phyloP scores from a whole-genome alignment of 2,888 invertebrate genomes.

The Sarcophaga rosellei region DNA sequence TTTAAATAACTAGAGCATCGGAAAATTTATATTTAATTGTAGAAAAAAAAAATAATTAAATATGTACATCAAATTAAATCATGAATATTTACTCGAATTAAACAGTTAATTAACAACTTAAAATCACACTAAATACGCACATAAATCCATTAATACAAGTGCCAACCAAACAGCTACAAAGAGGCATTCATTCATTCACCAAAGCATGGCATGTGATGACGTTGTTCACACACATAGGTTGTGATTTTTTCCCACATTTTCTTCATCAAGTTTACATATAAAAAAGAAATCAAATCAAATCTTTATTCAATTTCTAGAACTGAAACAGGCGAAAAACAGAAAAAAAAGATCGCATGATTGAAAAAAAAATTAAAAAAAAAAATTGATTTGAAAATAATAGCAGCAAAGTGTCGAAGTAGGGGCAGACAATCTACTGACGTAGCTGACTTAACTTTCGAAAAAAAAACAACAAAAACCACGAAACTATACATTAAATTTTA shows the following conservation, averaged over 20 bases:
- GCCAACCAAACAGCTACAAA: too few species aligned
- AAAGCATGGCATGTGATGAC: slow-evolving; percentile 16
- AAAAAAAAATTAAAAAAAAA: slow-evolving; percentile 2
- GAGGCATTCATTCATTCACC: not conserved
- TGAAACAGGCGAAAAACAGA: not conserved
- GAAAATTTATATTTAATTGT: too few species aligned
- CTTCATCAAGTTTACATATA: not conserved
- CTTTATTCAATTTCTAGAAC: not conserved
- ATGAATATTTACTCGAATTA: not conserved
- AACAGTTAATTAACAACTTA: not conserved
- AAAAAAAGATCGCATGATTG: slow-evolving; percentile 45
- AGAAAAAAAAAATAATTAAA: too few species aligned
- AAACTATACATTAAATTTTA: slow-evolving; percentile 27
- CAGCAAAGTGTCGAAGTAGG: not conserved
- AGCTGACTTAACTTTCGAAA: slow-evolving; percentile 28
- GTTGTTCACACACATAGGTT: slow-evolving; percentile 6
- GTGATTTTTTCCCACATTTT: slow-evolving; percentile 12
- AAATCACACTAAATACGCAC: not conserved
- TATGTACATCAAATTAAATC: not conserved
- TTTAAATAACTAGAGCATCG: too few species aligned
- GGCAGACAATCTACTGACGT: not conserved
- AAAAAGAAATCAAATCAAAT: not conserved
- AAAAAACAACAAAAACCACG: not conserved
- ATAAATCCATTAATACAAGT: not conserved
- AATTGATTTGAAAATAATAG: slow-evolving; percentile 21